Evolutionary conservation across 2,888 invertebrate genomes (phyloP).

Genomic region (Hypsopygia costalis): DNA sequence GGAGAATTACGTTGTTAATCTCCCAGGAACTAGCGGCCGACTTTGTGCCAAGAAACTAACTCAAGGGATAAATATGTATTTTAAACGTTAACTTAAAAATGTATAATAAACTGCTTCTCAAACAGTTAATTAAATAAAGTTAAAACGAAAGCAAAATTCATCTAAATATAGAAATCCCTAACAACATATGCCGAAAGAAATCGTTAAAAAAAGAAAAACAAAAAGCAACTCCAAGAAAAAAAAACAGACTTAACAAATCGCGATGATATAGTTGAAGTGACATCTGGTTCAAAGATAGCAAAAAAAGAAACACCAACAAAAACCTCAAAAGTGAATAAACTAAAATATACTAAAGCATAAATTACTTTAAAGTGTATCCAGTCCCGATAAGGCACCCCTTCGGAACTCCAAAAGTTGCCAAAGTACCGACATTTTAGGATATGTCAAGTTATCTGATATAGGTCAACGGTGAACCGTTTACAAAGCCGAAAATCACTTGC

Average conservation of each 20-base stretch:
- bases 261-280: too few relatives aligned
- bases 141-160: too few relatives aligned
- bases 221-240: not conserved
- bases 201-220: not conserved
- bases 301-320: not conserved
- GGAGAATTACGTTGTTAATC: slow-evolving; percentile 7
- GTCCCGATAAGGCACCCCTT: slow-evolving; percentile 57
- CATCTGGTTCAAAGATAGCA: not conserved
- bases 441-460: slow-evolving; percentile 68
- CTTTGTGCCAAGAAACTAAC: too few relatives aligned
- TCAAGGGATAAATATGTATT: too few relatives aligned
- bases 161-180: too few relatives aligned
- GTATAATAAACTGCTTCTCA: too few relatives aligned
- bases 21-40: not conserved
- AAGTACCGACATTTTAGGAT: slow-evolving; percentile 46
- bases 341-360: slow-evolving; percentile 49
- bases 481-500: slow-evolving; percentile 61
- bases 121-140: too few relatives aligned
- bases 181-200: too few relatives aligned
- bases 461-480: slow-evolving; percentile 49
- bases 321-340: slow-evolving; percentile 6
- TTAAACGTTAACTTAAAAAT: too few relatives aligned
- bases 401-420: slow-evolving; percentile 49
- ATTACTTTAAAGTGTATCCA: slow-evolving; percentile 66
- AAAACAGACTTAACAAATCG: too few relatives aligned